Percentiles rank a stretch among this genome's conserved stretches.
Conservation (phyloP, 2,113 vertebrate species). For the Myanophis thanlyinensis region DNA sequence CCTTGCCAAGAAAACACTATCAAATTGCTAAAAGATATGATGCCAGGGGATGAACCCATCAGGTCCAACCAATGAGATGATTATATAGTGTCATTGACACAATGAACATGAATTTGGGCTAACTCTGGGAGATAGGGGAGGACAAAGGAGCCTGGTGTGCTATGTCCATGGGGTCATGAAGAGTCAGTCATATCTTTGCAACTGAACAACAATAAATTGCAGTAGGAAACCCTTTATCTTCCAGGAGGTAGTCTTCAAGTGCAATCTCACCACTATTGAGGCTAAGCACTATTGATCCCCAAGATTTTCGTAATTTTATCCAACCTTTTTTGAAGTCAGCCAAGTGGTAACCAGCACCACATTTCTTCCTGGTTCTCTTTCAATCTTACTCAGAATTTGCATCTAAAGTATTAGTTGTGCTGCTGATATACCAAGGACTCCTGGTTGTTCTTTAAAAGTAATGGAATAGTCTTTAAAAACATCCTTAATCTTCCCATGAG, state of each 20-base stretch:
- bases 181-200: background rate
- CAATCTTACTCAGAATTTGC: background rate
- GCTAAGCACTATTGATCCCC: background rate
- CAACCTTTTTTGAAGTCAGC: background rate
- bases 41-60: too few species aligned
- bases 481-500: background rate
- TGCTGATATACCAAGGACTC: background rate
- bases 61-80: background rate
- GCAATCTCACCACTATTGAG: background rate
- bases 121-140: background rate
- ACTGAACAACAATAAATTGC: background rate
- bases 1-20: background rate
- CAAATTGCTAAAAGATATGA: background rate
- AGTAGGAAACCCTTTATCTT: background rate
- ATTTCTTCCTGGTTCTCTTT: background rate
- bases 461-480: background rate
- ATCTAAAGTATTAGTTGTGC: background rate
- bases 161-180: background rate
- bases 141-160: background rate
- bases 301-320: background rate
- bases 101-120: background rate
- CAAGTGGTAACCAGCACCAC: background rate
- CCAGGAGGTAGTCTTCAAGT: background rate
- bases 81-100: background rate
- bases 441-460: background rate